Evolutionary conservation across 2,888 invertebrate species (phyloP), one percentile per base, ranked within the genome.

Genomic region (Acrobasis suavella): DNA sequence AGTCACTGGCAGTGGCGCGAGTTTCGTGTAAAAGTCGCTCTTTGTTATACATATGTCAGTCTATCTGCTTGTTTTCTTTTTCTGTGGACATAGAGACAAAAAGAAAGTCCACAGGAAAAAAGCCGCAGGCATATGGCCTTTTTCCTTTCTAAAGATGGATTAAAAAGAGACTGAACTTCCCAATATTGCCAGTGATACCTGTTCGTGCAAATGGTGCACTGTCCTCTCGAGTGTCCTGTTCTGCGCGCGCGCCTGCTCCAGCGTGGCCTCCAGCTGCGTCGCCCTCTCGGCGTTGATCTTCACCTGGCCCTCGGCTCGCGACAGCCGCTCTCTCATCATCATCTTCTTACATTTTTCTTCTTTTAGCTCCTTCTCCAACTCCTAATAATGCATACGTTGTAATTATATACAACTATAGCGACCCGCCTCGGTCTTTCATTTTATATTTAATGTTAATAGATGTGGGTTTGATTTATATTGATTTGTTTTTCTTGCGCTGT

Each of bases 341-440:
- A 67, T 66, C 59, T 74, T 81, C 63, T 84, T 85, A 58, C 73
- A 76, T 66, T 81, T 86, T 67, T 89, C 87, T 52, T 88, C 87
- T 67, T 87, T 88, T 15, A 91, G 64, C 50, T 85, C 83, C 66
- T 83, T 89, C 72, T 89, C 88, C 22, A 91, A 72, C 67, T 87
- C 89, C 91, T 91, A 62, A 58, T 49, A 52, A 63, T 37, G 37
- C 38, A 62, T 51, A 22, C 2, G 22, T 22, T 22, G 22, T 22
- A 2, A 22, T 22, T 22, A 5, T 22, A 22, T 3, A 22, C 5
- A 22, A 22, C 2, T 22, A 22, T 5, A 22, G 5, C 22, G 5
- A 22, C 3, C 1, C 22, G 22, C 22, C 22, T 22, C 22, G 3
- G 22, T 22, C 3, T 22, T n/a, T n/a, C n/a, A n/a, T n/a, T n/a